These are phyloP conservation scores for Bugula neritina DNA, from an alignment of 2,888 invertebrate genomes.

Conservation along the genomic window DNA sequence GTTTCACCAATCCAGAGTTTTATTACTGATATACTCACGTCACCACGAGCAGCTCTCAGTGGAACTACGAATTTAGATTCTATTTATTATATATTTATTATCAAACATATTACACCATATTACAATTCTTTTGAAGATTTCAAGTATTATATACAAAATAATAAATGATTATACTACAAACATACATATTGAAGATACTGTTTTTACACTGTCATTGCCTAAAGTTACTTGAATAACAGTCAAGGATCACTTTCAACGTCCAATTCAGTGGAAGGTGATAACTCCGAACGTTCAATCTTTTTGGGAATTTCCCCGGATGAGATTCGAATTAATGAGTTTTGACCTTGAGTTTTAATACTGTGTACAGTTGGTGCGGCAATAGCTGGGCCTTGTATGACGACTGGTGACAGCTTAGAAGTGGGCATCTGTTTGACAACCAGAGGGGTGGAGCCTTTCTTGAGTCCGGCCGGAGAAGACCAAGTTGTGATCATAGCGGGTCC, in stretches of 20 bases:
- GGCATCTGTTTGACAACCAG: neutral
- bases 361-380: neutral
- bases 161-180: too few species aligned
- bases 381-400: neutral
- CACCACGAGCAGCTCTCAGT: too few species aligned
- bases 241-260: constrained; percentile 11
- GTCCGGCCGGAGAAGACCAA: neutral
- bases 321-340: neutral
- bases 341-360: neutral
- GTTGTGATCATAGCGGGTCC: neutral
- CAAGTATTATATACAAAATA: too few species aligned
- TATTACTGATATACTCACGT: too few species aligned
- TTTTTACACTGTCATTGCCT: too few species aligned
- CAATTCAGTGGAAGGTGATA: constrained; percentile 3
- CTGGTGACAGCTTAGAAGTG: neutral
- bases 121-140: too few species aligned
- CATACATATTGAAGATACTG: too few species aligned
- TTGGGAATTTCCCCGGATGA: constrained; percentile 6
- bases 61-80: too few species aligned
- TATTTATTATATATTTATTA: too few species aligned
- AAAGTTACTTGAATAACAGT: too few species aligned
- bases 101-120: too few species aligned
- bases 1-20: too few species aligned
- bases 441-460: neutral
- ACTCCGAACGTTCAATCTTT: constrained; percentile 18